phyloP scores from a whole-genome alignment of 1,140 invertebrate species.

The Leptestheria dahalacensis region DNA sequence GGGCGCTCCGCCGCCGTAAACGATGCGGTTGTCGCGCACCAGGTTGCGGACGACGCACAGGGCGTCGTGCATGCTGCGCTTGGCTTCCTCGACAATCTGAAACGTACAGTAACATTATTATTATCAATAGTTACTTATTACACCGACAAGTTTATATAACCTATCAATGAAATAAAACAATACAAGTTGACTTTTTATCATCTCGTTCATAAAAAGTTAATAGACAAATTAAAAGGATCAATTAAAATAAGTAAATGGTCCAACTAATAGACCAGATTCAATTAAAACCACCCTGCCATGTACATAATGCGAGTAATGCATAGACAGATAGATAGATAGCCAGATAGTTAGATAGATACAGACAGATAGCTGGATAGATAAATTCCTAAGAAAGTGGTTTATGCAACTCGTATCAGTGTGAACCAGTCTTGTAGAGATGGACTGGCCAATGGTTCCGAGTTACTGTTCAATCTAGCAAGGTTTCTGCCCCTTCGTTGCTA shows the following conservation, averaged over 20 bases:
- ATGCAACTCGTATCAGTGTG: neutral
- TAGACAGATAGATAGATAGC: neutral
- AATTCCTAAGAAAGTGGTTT: neutral
- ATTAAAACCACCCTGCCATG: no score
- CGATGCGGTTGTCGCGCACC: conserved; percentile 78
- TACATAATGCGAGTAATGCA: no score
- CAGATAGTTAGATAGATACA: neutral
- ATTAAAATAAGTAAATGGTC: no score
- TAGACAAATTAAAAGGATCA: no score
- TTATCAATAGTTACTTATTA: no score
- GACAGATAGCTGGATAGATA: neutral
- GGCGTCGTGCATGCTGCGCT: conserved; percentile 93
- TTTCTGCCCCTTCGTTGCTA: neutral
- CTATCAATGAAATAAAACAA: no score
- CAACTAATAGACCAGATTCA: no score
- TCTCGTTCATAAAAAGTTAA: no score
- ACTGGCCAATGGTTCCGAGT: neutral
- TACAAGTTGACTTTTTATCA: no score
- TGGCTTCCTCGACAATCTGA: conserved; percentile 89
- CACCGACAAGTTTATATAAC: no score
- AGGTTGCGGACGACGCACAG: conserved; percentile 93
- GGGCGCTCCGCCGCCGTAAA: conserved; percentile 93
- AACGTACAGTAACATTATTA: neutral
- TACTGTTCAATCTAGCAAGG: neutral
- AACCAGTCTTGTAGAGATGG: neutral